Conservation (phyloP, 2,113 vertebrate species). For the Manacus vitellinus region DNA sequence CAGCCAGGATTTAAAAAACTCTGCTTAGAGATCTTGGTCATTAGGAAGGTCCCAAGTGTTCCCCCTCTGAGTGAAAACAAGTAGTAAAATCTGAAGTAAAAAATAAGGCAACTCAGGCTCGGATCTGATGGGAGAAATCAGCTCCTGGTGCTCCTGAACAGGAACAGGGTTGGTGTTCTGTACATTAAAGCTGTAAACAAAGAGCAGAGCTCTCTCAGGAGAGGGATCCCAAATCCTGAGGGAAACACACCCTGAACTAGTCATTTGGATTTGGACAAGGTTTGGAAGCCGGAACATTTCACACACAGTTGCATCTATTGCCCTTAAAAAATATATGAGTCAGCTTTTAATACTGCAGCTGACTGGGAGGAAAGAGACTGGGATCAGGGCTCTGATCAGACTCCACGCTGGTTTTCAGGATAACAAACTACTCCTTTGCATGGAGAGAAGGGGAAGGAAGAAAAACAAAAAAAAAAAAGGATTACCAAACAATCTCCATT, state of each 20-base stretch:
- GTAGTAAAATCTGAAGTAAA: neutral
- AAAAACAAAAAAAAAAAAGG: neutral
- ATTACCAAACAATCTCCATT: neutral
- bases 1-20: neutral
- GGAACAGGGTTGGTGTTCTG: neutral
- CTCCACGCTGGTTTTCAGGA: neutral
- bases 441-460: neutral
- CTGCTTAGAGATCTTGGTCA: neutral
- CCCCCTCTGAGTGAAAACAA: neutral
- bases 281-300: neutral
- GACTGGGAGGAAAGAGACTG: neutral
- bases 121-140: neutral
- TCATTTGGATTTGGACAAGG: neutral
- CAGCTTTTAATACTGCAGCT: conserved; percentile 30
- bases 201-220: neutral
- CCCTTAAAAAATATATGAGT: neutral
- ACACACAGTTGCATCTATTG: neutral
- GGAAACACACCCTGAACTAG: neutral
- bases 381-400: neutral
- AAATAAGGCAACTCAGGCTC: conserved; percentile 44
- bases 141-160: neutral
- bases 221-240: neutral
- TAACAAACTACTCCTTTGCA: conserved; percentile 32
- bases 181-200: conserved; percentile 52
- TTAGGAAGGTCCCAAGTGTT: neutral